Evolutionary conservation across 2,797 vertebrate genomes (phyloP).

Genomic region (Poeciliopsis infans): DNA sequence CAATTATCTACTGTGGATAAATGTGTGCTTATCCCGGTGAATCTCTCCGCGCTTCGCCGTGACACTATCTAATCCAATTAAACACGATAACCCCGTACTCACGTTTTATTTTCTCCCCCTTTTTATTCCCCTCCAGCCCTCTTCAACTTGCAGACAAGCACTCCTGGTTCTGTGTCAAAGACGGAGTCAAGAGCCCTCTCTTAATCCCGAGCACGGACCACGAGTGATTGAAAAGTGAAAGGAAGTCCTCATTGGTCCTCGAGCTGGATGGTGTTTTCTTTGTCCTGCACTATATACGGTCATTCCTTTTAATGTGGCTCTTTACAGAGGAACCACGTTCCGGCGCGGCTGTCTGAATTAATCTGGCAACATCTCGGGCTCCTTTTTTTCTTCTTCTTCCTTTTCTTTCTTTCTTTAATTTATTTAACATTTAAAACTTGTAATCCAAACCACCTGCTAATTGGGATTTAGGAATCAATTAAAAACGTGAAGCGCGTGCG

Average conservation of each 20-base stretch:
- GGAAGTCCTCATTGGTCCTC: conserved; percentile 72
- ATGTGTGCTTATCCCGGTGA: conserved; percentile 35
- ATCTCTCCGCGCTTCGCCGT: conserved; percentile 72
- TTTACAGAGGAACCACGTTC: conserved; percentile 38
- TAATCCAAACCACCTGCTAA: conserved; percentile 39
- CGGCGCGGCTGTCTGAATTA: conserved; percentile 23
- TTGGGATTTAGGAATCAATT: conserved; percentile 41
- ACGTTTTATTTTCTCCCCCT: conserved; percentile 71
- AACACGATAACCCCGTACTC: conserved; percentile 77
- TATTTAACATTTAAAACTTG: conserved; percentile 25
- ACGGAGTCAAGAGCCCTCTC: conserved; percentile 77
- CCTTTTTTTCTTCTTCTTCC: background rate
- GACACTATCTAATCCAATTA: conserved; percentile 86
- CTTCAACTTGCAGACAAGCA: conserved; percentile 77
- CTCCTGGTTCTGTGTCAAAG: conserved; percentile 76
- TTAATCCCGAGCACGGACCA: conserved; percentile 70
- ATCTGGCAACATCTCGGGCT: conserved; percentile 12
- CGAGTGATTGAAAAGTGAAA: conserved; percentile 75
- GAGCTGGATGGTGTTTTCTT: conserved; percentile 64
- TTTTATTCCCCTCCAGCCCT: conserved; percentile 9
- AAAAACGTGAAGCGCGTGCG: conserved; percentile 1
- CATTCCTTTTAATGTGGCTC: conserved; percentile 32
- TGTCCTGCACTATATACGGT: conserved; percentile 47
- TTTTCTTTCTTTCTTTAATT: background rate
- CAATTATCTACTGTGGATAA: background rate